phyloP scores from a whole-genome alignment of 2,888 invertebrate genomes.

The Ypsolopha scabrella region DNA sequence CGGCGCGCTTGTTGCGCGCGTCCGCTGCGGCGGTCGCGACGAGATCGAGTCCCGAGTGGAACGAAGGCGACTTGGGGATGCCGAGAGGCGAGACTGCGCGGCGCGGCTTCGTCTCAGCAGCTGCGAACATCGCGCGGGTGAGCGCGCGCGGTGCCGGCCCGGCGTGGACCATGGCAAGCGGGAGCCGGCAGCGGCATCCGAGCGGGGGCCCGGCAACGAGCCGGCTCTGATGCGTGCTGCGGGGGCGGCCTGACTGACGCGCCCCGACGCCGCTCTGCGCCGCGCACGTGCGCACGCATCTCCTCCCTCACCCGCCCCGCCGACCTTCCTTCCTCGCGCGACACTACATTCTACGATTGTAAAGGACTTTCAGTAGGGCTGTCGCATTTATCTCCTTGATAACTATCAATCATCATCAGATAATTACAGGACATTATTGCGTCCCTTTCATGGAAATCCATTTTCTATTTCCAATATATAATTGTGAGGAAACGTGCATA shows the following conservation, averaged over 20 bases:
- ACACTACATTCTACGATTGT: background rate
- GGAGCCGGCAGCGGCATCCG: constrained; percentile 66
- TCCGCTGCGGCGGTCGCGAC: constrained; percentile 72
- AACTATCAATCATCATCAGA: too few relatives aligned
- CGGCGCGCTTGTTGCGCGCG: constrained; percentile 52
- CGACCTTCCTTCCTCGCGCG: constrained; percentile 3
- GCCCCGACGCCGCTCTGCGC: constrained; percentile 15
- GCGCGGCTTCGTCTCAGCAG: constrained; percentile 63
- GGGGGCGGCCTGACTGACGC: constrained; percentile 57
- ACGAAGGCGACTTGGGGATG: constrained; percentile 89
- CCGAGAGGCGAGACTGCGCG: constrained; percentile 74
- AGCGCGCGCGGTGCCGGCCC: constrained; percentile 68
- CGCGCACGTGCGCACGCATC: constrained; percentile 26
- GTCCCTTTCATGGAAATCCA: too few relatives aligned
- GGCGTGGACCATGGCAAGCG: constrained; percentile 70
- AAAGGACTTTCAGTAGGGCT: background rate
- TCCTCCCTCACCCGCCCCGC: constrained; percentile 6
- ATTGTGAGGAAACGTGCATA: too few relatives aligned
- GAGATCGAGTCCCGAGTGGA: constrained; percentile 87
- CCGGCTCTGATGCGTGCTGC: constrained; percentile 30
- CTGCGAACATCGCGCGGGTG: constrained; percentile 65
- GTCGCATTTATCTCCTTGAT: background rate
- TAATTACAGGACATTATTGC: too few relatives aligned
- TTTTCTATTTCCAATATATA: too few relatives aligned
- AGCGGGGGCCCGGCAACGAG: constrained; percentile 29